phyloP scores from a whole-genome alignment of 2,113 vertebrate species.

The Camelus bactrianus region DNA sequence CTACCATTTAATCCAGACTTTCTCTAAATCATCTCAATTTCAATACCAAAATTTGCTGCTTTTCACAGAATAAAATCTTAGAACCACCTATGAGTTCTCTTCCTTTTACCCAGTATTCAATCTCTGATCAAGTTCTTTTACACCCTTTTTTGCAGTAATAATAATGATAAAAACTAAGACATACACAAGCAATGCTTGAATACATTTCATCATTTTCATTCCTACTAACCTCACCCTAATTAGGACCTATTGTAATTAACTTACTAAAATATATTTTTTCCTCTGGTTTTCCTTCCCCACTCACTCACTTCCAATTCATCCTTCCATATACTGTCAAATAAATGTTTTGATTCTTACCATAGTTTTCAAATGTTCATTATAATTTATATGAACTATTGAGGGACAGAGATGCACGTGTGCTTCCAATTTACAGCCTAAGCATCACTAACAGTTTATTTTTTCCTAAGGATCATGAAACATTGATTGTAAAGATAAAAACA shows the following conservation, averaged over 20 bases:
- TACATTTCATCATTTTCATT: neutral
- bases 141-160: neutral
- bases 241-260: neutral
- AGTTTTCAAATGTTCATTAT: neutral
- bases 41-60: slow-evolving; percentile 20
- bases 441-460: neutral
- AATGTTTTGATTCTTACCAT: neutral
- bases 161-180: neutral
- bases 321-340: neutral
- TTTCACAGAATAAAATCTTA: slow-evolving; percentile 35
- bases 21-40: neutral
- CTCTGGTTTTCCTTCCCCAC: neutral
- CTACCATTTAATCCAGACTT: neutral
- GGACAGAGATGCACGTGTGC: neutral
- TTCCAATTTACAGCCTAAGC: neutral
- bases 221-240: neutral
- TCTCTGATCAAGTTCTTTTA: neutral
- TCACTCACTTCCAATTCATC: neutral
- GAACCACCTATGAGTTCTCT: neutral
- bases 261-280: neutral
- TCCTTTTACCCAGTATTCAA: neutral
- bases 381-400: neutral
- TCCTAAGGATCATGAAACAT: neutral
- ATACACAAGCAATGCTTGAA: neutral
- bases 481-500: slow-evolving; percentile 5